Base-by-base conservation (phyloP, 1,140 invertebrate species). In the Drosophila nannoptera region DNA sequence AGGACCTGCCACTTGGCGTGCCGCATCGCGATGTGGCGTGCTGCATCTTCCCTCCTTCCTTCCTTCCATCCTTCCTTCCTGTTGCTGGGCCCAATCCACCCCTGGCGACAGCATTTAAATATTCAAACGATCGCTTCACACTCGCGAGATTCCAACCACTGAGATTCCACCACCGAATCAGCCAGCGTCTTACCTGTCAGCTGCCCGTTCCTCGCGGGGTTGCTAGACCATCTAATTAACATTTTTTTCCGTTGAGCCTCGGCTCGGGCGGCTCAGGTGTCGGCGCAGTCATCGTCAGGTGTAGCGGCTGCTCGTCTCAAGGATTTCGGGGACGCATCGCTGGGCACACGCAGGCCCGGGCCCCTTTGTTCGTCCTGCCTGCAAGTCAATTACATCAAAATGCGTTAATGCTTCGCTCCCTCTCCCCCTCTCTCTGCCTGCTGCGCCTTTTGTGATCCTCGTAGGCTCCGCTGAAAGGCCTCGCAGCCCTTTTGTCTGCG, bases 61-160 rank as follows among this genome's bases (percentile, higher is more conserved):
- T 62, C 65, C 69, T 72, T 50, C 56, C 49, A 22, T 22, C 14
- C 3, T 5, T 40, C 49, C 43, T 60, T 60, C 63, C 69, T 71
- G 56, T 61, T 55, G 35, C 67, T n/a, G 4, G 22, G 16, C 14
- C 16, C 29, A 42, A 58, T n/a, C 63, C 43, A 83, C 80, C 76
- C 65, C 59, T 59, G 45, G 63, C 42, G 70, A 67, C 73, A 77
- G 46, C 78, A 81, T 81, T 86, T 84, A 84, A 69, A 65, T 77
- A 86, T 84, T 74, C 81, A 84, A 84, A 84, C 82, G 74, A 84
- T 84, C 81, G 68, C 81, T 84, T 84, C 59, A 72, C 80, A 84
- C 80, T 80, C 29, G 43, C 43, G 61, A 29, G 22, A 22, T 22
- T 22, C 22, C 22, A 40, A 49, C 46, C 62, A 75, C 81, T 48